Evolutionary conservation across 2,888 invertebrate genomes (phyloP).

Genomic region (Ophraella communa): DNA sequence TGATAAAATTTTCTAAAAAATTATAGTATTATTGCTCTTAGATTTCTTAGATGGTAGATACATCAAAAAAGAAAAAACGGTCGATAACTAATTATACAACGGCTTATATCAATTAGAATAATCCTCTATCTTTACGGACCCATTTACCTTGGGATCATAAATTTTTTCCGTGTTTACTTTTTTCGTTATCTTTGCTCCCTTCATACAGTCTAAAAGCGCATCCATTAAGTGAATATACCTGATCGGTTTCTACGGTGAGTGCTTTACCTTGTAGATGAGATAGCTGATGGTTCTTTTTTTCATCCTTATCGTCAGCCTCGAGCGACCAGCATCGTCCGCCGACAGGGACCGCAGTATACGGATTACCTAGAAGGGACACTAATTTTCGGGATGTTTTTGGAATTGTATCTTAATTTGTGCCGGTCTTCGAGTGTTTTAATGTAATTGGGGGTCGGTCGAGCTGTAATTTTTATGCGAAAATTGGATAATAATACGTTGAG

Average conservation of each 20-base stretch:
- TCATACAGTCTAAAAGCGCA: slow-evolving; percentile 41
- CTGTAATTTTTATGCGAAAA: too few species aligned
- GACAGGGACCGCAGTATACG: slow-evolving; percentile 8
- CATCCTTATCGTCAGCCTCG: slow-evolving; percentile 44
- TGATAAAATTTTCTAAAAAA: too few species aligned
- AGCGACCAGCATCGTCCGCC: slow-evolving; percentile 13
- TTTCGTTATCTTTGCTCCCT: slow-evolving; percentile 41
- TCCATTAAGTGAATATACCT: slow-evolving; percentile 46
- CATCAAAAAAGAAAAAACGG: too few species aligned
- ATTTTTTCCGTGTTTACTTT: slow-evolving; percentile 29
- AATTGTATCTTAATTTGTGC: too few species aligned
- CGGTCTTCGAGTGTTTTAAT: too few species aligned
- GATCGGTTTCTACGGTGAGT: slow-evolving; percentile 41
- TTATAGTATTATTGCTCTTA: too few species aligned
- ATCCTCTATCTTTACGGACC: slow-evolving; percentile 15
- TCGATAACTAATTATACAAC: too few species aligned
- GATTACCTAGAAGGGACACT: background rate
- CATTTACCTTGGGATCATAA: slow-evolving; percentile 24
- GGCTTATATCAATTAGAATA: slow-evolving; percentile 20
- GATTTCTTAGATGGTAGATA: too few species aligned
- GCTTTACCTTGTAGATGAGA: slow-evolving; percentile 52
- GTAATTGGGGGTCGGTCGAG: too few species aligned
- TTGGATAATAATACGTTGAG: too few species aligned
- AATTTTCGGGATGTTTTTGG: too few species aligned
- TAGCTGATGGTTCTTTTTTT: slow-evolving; percentile 48